Evolutionary conservation across 2,113 vertebrate species (phyloP), one percentile per base, ranked within the genome.

Genomic region (Mesoclemmys tuberculata): DNA sequence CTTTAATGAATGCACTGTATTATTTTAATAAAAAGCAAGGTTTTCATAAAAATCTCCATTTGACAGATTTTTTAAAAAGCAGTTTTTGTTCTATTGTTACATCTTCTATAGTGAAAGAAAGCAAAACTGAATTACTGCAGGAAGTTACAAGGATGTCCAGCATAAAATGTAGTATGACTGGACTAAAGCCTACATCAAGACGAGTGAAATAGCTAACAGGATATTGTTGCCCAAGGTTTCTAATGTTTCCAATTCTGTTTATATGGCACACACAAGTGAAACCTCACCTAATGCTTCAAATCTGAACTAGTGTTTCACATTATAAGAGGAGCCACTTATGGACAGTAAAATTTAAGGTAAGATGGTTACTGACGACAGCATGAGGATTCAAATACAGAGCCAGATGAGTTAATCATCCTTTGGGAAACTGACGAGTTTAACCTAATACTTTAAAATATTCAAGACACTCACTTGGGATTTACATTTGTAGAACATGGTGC

Each of bases 191-290:
- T 27, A 2, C 38, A 44, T 0, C 19, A 56, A 58, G 26, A 85
- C 58, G 52, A 71, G 22, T 2, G 9, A 35, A 74, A 31, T 48
- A 84, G 49, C n/a, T 2, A 1, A 4, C 2, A 0, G 2, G 16
- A 0, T 8, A 1, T 5, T 2, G 14, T 11, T 51, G n/a, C 44
- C 64, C 24, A 56, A 85, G 77, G n/a, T 24, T 90, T 44, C 10
- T 51, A 1, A n/a, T 55, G 6, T 11, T 35, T 44, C 49, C 35
- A 12, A 22, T 3, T 5, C 1, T 0, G 35, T 38, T 14, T 24
- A 12, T 26, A 18, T 11, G 16, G 29, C 35, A 24, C 24, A n/a
- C 46, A 9, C 29, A 82, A 82, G 10, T 5, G 27, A 41, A 55
- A 11, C 1, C 71, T 82, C 2, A 4, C 35, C 79, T 80, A 3